These are phyloP conservation scores for Cardinalis cardinalis DNA, from an alignment of 2,113 vertebrate genomes.

Conservation along the genomic window DNA sequence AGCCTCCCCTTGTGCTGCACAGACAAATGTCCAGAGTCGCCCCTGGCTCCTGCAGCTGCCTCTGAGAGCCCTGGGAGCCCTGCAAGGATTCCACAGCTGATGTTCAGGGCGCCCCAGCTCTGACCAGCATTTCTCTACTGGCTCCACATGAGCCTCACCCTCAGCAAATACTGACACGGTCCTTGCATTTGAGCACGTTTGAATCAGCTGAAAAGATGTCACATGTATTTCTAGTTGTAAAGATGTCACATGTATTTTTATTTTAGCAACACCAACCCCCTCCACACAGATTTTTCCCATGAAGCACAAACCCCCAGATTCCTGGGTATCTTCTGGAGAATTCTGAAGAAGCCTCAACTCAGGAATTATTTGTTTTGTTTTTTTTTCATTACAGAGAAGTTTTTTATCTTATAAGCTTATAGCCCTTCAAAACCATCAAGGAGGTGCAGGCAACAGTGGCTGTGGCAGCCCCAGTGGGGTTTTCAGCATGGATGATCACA, in stretches of 20 bases:
- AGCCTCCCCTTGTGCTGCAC: background rate
- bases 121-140: background rate
- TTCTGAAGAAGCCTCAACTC: background rate
- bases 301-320: background rate
- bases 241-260: background rate
- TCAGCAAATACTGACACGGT: background rate
- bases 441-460: background rate
- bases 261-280: background rate
- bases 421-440: background rate
- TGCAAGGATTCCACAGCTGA: background rate
- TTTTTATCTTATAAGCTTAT: background rate
- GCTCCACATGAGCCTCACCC: background rate
- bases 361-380: background rate
- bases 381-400: background rate
- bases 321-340: background rate
- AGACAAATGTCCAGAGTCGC: background rate
- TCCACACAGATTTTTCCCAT: background rate
- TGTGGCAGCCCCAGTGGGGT: background rate
- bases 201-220: background rate
- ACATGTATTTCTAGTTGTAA: background rate
- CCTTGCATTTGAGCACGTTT: background rate
- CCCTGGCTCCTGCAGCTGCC: background rate
- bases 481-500: background rate
- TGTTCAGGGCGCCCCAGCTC: background rate
- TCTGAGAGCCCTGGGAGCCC: background rate